phyloP scores from a whole-genome alignment of 2,797 vertebrate species.

The Centropyge bicolor region DNA sequence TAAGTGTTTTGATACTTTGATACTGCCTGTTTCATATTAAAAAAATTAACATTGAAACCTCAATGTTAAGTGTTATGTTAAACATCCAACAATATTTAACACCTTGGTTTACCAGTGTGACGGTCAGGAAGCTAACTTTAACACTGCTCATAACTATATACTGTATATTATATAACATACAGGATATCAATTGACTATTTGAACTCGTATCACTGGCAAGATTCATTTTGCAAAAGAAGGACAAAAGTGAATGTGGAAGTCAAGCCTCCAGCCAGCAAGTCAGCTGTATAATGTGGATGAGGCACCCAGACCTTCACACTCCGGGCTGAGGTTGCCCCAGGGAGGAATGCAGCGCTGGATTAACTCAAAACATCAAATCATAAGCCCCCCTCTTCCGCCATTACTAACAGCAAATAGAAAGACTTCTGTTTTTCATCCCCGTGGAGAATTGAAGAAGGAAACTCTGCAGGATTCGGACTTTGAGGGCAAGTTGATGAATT shows the following conservation, averaged over 20 bases:
- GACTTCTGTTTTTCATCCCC: constrained; percentile 43
- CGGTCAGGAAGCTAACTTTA: not conserved
- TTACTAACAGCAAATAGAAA: constrained; percentile 46
- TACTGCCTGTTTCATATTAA: no score
- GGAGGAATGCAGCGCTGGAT: constrained; percentile 67
- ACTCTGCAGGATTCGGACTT: constrained; percentile 41
- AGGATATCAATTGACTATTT: no score
- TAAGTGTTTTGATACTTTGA: no score
- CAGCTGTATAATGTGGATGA: constrained; percentile 24
- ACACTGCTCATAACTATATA: fast-evolving
- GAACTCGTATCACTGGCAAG: not conserved
- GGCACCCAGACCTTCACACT: constrained; percentile 48
- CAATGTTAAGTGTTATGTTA: no score
- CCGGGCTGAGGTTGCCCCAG: constrained; percentile 22
- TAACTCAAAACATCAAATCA: constrained; percentile 66
- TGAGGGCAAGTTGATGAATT: constrained; percentile 35
- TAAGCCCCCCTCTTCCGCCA: constrained; percentile 33
- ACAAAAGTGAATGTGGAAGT: not conserved
- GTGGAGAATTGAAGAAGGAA: constrained; percentile 30
- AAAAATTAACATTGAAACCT: no score
- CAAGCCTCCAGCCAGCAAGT: constrained; percentile 14
- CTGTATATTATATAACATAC: not conserved
- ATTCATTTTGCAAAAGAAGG: not conserved
- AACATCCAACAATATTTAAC: not conserved
- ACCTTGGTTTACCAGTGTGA: not conserved